These are phyloP conservation scores for Proteles cristata DNA, from an alignment of 2,113 vertebrate species.

Conservation along the genomic window DNA sequence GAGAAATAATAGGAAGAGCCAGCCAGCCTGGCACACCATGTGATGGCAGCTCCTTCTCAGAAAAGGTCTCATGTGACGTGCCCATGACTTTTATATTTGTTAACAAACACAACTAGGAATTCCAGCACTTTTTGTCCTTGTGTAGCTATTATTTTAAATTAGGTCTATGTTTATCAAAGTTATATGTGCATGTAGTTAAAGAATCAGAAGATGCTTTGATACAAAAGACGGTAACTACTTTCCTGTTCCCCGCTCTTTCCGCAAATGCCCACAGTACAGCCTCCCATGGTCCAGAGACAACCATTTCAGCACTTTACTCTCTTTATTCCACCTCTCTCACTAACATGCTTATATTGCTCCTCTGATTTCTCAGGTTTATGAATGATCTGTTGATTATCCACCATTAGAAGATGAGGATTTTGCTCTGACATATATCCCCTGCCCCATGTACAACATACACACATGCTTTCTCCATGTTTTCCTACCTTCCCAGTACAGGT, in stretches of 20 bases:
- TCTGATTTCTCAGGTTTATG: background rate
- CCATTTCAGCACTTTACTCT: background rate
- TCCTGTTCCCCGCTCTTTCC: background rate
- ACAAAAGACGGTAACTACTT: background rate
- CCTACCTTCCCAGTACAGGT: background rate
- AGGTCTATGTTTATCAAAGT: background rate
- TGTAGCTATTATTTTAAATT: background rate
- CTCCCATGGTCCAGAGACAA: background rate
- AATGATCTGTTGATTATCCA: background rate
- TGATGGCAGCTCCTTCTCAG: conserved; percentile 49
- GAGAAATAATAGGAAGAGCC: background rate
- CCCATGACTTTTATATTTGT: conserved; percentile 51
- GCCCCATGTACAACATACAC: background rate
- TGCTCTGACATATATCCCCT: background rate
- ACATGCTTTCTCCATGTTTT: background rate
- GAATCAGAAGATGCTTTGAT: background rate
- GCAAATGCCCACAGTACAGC: background rate
- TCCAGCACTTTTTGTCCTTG: conserved; percentile 8
- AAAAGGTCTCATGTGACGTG: conserved; percentile 11
- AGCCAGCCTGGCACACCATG: background rate
- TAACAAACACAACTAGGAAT: conserved; percentile 62
- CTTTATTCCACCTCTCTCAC: background rate
- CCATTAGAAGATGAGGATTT: background rate
- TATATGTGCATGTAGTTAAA: background rate
- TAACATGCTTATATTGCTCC: background rate